Conservation (phyloP, 2,888 invertebrate species). For the Acleris sparsana region DNA sequence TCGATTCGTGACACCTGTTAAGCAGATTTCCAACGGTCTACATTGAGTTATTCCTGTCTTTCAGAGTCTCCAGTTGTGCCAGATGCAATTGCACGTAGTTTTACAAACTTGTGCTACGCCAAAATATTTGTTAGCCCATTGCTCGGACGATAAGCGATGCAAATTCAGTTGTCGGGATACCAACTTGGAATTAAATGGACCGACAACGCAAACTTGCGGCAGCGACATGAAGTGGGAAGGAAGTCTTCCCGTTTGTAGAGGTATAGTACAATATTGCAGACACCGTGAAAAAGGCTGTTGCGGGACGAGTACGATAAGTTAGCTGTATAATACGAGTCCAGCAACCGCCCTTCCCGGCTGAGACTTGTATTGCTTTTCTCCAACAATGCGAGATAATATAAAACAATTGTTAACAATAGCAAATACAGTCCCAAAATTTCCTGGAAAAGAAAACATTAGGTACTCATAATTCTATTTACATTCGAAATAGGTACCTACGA, state of each 20-base stretch:
- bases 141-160: constrained; percentile 62
- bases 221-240: constrained; percentile 66
- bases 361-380: too few species aligned
- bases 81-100: constrained; percentile 72
- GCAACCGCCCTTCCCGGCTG: too few species aligned
- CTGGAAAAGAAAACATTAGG: too few species aligned
- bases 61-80: constrained; percentile 70
- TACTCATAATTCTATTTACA: too few species aligned
- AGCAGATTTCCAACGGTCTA: neutral
- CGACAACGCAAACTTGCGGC: constrained; percentile 55
- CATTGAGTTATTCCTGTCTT: constrained; percentile 43
- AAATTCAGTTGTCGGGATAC: constrained; percentile 66
- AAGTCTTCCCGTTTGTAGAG: constrained; percentile 63
- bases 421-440: too few species aligned
- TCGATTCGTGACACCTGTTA: neutral
- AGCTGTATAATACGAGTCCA: too few species aligned
- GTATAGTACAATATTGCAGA: constrained; percentile 43
- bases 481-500: too few species aligned
- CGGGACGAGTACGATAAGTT: too few species aligned
- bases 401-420: too few species aligned
- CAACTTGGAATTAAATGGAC: constrained; percentile 57
- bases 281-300: too few species aligned
- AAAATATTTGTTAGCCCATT: constrained; percentile 60
- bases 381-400: too few species aligned
- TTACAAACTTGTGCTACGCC: constrained; percentile 68